phyloP scores from a whole-genome alignment of 2,113 vertebrate genomes.

The sheep (Ovis aries) region DNA sequence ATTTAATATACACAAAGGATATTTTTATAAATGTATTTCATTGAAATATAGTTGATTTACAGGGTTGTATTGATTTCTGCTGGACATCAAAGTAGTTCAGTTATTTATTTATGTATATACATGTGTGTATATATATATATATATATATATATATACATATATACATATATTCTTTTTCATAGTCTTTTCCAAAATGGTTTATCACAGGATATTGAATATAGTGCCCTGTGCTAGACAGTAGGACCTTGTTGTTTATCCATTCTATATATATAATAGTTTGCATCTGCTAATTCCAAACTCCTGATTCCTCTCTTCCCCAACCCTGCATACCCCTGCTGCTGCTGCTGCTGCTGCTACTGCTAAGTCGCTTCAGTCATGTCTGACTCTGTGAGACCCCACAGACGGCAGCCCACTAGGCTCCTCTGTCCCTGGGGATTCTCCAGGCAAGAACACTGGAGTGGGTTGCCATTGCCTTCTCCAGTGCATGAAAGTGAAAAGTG shows the following conservation, averaged over 20 bases:
- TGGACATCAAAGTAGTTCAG: background rate
- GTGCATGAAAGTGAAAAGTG: too few relatives aligned
- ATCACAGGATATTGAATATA: background rate
- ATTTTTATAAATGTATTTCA: background rate
- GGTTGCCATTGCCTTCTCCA: too few relatives aligned
- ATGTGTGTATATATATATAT: background rate
- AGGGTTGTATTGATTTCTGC: background rate
- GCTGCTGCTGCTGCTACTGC: too few relatives aligned
- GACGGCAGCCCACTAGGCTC: too few relatives aligned
- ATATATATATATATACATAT: too few relatives aligned
- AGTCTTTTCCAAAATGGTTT: background rate
- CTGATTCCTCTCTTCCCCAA: background rate
- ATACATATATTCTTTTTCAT: too few relatives aligned
- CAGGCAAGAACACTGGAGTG: too few relatives aligned
- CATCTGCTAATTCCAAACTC: background rate
- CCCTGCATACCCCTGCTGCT: background rate
- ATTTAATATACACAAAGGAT: background rate
- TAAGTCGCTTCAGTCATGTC: too few relatives aligned
- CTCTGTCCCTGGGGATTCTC: too few relatives aligned
- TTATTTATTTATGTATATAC: background rate
- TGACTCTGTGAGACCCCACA: too few relatives aligned
- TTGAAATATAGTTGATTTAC: background rate
- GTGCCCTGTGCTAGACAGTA: background rate
- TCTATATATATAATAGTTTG: background rate
- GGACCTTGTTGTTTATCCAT: background rate